These are phyloP conservation scores for Acanthosepion esculentum DNA, from an alignment of 2,888 invertebrate genomes.

Conservation along the genomic window DNA sequence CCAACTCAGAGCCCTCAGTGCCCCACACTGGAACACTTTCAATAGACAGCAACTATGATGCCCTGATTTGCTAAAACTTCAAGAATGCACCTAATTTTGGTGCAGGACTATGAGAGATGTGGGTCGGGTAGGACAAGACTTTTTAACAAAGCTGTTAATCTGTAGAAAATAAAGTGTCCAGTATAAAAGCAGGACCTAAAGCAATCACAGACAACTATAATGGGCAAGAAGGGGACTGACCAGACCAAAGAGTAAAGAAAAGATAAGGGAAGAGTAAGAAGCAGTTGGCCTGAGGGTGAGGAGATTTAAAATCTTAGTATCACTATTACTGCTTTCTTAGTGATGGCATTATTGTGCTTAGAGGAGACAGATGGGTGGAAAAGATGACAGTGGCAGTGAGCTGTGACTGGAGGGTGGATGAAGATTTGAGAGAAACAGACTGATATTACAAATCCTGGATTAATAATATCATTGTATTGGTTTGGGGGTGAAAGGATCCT, in stretches of 20 bases:
- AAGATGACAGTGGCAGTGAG: no score
- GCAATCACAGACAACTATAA: background rate
- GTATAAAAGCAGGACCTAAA: background rate
- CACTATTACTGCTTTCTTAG: conserved; percentile 33
- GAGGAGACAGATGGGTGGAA: background rate
- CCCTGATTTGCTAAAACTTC: background rate
- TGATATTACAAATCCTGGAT: background rate
- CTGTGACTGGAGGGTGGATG: background rate
- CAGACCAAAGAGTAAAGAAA: background rate
- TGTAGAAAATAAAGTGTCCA: background rate
- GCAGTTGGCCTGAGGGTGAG: background rate
- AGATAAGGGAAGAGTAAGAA: background rate
- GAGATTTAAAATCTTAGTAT: conserved; percentile 21
- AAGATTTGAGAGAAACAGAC: background rate
- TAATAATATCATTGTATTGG: background rate
- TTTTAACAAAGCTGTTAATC: conserved; percentile 21
- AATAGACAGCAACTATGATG: background rate
- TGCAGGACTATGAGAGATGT: background rate
- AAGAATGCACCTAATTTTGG: background rate
- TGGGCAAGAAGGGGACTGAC: background rate
- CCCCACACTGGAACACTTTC: background rate
- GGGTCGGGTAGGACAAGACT: background rate
- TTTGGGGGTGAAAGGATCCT: background rate
- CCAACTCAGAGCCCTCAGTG: background rate
- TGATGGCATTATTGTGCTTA: background rate